phyloP scores from a whole-genome alignment of 92 coral and sea anemone species.

The Isaurus tuberculatus region DNA sequence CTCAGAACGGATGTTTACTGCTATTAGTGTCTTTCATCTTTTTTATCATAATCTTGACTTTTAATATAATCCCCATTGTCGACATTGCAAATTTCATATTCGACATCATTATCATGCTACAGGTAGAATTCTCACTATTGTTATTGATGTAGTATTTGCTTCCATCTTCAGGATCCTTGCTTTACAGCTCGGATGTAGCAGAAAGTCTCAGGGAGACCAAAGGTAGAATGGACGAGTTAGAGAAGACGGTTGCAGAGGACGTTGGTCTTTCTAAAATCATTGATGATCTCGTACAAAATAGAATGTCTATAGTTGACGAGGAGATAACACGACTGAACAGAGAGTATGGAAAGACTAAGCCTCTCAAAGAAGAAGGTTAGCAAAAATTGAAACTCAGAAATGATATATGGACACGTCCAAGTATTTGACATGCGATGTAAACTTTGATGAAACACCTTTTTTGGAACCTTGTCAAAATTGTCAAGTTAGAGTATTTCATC shows the following conservation, averaged over 20 bases:
- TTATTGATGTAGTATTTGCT: background rate
- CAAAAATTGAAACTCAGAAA: background rate
- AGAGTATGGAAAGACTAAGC: background rate
- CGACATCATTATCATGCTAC: background rate
- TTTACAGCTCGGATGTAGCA: background rate
- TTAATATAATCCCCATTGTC: background rate
- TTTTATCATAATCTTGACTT: no score
- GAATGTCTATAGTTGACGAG: conserved; percentile 21
- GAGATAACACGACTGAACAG: conserved; percentile 25
- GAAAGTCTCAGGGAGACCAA: background rate
- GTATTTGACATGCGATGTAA: no score
- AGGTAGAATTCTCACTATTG: background rate
- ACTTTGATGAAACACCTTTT: no score
- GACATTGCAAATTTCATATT: background rate
- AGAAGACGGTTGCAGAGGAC: conserved; percentile 4
- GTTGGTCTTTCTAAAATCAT: conserved; percentile 15
- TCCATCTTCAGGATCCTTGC: background rate
- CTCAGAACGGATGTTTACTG: no score
- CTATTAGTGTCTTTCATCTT: no score
- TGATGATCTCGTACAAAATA: background rate
- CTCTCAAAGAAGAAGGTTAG: background rate
- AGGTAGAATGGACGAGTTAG: background rate
- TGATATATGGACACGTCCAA: background rate
- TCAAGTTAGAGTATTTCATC: no score
- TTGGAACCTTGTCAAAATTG: no score